Evolutionary conservation across 2,888 invertebrate species (phyloP).

Genomic region (Melieria omissa): DNA sequence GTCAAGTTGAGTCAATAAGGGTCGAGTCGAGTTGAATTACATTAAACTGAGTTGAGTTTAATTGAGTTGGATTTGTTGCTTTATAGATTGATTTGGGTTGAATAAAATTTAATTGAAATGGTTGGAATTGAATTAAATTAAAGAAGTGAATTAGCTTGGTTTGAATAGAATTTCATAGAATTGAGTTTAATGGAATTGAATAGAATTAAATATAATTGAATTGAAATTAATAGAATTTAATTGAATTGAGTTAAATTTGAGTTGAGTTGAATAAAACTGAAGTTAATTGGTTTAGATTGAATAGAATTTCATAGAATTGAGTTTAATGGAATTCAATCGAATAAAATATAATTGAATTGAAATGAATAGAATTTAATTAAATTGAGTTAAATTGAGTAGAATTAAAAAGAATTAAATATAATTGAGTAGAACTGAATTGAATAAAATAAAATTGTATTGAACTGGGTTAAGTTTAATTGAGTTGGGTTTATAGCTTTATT

Average conservation of each 20-base stretch:
- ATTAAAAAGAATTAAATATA: constrained; percentile 1
- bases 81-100: too few relatives aligned
- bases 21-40: too few relatives aligned
- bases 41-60: too few relatives aligned
- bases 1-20: too few relatives aligned
- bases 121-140: not conserved
- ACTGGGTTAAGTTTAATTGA: not conserved
- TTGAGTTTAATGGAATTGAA: not conserved
- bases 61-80: too few relatives aligned
- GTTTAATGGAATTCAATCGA: not conserved
- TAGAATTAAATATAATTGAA: too few relatives aligned
- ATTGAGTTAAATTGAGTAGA: not conserved
- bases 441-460: constrained; percentile 3
- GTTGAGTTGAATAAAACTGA: not conserved
- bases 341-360: not conserved
- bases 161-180: not conserved
- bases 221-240: not conserved
- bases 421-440: not conserved
- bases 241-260: not conserved
- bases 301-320: constrained; percentile 1
- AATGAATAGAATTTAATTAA: constrained; percentile 7
- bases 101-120: constrained; percentile 3
- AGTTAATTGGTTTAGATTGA: not conserved
- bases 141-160: not conserved
- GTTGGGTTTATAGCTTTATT: too few relatives aligned